Base-by-base conservation (phyloP, 2,113 vertebrate genomes). In the Thamnaconus septentrionalis region DNA sequence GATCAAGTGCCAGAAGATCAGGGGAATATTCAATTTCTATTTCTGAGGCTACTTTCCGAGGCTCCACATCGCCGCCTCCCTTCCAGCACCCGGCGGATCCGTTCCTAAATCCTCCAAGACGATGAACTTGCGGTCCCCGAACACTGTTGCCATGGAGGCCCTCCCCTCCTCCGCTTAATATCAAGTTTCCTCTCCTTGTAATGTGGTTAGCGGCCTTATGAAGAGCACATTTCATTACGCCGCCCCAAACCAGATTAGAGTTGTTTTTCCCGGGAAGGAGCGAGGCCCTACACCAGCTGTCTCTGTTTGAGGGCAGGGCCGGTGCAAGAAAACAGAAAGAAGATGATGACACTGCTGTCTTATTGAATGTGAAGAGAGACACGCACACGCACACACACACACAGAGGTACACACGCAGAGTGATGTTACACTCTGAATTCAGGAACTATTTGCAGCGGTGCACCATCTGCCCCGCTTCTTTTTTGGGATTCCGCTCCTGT, bases 191-290 rank as follows among this genome's bases (percentile, higher is more conserved):
- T 50, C 60, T 75, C 67, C 74, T 80, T 60, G 72, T 87, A 83
- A 84, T 80, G 73, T 63, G 70, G 81, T 85, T 85, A 81, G 63
- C 46, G 71, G 66, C 63, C 70, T 75, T 73, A 86, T 87, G 85
- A 88, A 87, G 66, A 81, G 82, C 72, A 85, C 88, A 87, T 87
- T 87, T 87, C 82, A 87, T 88, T 88, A 87, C 7, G 44, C 56
- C 41, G 51, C 58, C 42, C 57, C 71, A 82, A 87, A 88, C 76
- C 70, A 78, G 76, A 86, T 88, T 83, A 87, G 79, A 81, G 67
- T 66, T 40, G 73, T 66, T 82, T 81, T 79, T 63, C 66, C 76
- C 76, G 72, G 76, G 59, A 81, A 83, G 75, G 76, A 83, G 49
- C 7, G 31, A 61, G 54, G 78, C 60, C 56, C 74, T 82, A 46